phyloP scores from a whole-genome alignment of 1,140 invertebrate genomes.

The Nasonia longicornis region DNA sequence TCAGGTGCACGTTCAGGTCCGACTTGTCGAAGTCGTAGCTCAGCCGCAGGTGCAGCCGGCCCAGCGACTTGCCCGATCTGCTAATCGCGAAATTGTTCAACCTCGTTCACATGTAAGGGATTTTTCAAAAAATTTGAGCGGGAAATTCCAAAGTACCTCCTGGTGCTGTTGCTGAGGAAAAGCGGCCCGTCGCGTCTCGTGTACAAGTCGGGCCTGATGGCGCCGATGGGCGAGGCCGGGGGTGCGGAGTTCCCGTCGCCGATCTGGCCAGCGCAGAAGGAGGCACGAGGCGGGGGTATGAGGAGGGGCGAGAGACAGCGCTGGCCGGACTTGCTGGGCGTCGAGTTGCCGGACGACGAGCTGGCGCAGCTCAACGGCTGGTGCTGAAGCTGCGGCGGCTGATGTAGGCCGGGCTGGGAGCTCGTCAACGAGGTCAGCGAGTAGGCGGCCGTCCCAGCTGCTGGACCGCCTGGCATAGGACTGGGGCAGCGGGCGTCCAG shows the following conservation, averaged over 20 bases:
- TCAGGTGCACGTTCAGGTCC: conserved; percentile 87
- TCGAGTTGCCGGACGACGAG: conserved; percentile 60
- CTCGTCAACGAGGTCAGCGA: conserved; percentile 68
- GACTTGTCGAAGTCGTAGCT: conserved; percentile 92
- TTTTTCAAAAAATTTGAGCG: background rate
- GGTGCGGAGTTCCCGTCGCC: conserved; percentile 59
- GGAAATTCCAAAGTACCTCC: conserved; percentile 23
- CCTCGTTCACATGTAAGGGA: background rate
- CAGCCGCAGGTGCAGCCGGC: conserved; percentile 84
- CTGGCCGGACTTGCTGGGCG: conserved; percentile 54
- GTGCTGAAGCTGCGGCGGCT: conserved; percentile 56
- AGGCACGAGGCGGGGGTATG: conserved; percentile 74
- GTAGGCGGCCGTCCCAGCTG: conserved; percentile 37
- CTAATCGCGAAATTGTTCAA: conserved; percentile 10
- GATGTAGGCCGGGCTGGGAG: conserved; percentile 73
- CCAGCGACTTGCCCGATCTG: conserved; percentile 74
- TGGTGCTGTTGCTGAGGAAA: conserved; percentile 72
- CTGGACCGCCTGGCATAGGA: conserved; percentile 61
- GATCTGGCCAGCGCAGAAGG: conserved; percentile 50
- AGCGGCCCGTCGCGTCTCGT: conserved; percentile 79
- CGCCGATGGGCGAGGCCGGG: conserved; percentile 82
- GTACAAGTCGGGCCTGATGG: conserved; percentile 88
- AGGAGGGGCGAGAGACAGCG: conserved; percentile 80
- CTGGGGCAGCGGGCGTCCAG: conserved; percentile 76
- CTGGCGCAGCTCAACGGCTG: conserved; percentile 64